These are phyloP conservation scores for Girardia tigrina DNA, from an alignment of 2,888 invertebrate species.

Conservation along the genomic window DNA sequence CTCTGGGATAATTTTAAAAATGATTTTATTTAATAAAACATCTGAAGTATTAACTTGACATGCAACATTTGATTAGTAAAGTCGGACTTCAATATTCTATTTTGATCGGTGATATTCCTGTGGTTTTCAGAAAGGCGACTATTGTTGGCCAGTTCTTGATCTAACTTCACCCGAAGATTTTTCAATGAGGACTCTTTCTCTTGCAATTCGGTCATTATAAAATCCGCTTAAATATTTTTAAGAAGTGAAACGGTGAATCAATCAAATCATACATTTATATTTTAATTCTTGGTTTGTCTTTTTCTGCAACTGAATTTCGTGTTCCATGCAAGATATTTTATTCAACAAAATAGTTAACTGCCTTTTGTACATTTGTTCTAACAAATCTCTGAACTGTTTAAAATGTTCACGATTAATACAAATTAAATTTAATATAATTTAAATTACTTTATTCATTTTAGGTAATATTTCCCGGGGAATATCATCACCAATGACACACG, in stretches of 20 bases:
- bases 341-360: background rate
- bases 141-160: background rate
- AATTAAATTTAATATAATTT: background rate
- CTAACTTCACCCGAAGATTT: background rate
- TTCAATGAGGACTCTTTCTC: background rate
- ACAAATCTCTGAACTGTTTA: background rate
- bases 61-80: background rate
- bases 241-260: too few relatives aligned
- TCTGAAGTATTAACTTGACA: background rate
- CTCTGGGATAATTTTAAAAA: background rate
- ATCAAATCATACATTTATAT: background rate
- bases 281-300: background rate
- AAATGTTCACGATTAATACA: background rate
- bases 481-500: background rate
- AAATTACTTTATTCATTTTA: background rate
- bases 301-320: background rate
- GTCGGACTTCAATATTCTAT: background rate
- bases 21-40: background rate
- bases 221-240: background rate
- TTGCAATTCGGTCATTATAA: conserved; percentile 6
- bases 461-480: background rate
- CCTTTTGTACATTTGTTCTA: conserved; percentile 15
- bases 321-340: background rate
- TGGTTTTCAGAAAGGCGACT: conserved; percentile 10
- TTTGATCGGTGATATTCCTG: background rate